Conservation (phyloP, 2,888 invertebrate genomes). For the Tiliacea citrago region DNA sequence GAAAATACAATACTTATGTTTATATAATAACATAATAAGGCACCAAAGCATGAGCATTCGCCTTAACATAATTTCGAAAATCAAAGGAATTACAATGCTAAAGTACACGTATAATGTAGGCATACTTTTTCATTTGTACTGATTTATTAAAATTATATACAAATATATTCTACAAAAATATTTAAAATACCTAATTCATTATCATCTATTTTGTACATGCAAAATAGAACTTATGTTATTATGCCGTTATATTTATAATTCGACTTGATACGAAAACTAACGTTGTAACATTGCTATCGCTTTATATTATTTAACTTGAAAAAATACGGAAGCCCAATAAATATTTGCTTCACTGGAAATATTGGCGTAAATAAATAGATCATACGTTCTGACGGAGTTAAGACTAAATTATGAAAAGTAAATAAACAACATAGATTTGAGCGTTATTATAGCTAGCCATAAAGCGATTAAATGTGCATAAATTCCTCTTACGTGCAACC, state of each 20-base stretch:
- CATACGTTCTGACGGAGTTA: constrained; percentile 44
- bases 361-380: constrained; percentile 60
- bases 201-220: constrained; percentile 72
- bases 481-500: constrained; percentile 55
- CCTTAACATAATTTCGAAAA: constrained; percentile 65
- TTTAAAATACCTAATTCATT: constrained; percentile 66
- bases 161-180: constrained; percentile 71
- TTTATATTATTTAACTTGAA: constrained; percentile 42
- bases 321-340: constrained; percentile 69
- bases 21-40: constrained; percentile 76
- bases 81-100: constrained; percentile 54
- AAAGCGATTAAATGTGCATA: constrained; percentile 64
- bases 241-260: constrained; percentile 64
- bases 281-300: constrained; percentile 56
- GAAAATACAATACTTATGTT: constrained; percentile 68
- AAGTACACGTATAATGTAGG: constrained; percentile 62
- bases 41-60: constrained; percentile 78
- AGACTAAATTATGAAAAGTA: constrained; percentile 62
- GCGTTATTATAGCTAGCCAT: constrained; percentile 65
- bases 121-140: constrained; percentile 79
- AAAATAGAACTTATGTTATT: constrained; percentile 69
- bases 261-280: constrained; percentile 46
- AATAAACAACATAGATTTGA: constrained; percentile 67
- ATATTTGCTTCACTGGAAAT: constrained; percentile 65
- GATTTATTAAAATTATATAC: constrained; percentile 75